Evolutionary conservation across 2,888 invertebrate genomes (phyloP).

Genomic region (Erebia aethiops): DNA sequence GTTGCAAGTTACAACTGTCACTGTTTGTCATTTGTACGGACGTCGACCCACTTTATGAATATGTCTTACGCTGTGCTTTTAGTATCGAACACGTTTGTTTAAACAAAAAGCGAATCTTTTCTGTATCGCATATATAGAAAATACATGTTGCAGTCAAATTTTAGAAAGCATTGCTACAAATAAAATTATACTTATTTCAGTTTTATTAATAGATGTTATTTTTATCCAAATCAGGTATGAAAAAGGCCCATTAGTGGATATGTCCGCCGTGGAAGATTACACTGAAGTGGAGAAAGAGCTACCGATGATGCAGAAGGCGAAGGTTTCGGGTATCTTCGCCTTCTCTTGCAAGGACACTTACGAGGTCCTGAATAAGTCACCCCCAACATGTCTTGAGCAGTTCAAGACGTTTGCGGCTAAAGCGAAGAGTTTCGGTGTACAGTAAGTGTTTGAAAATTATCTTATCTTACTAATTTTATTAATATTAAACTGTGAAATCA

Average conservation of each 20-base stretch:
- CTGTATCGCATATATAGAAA: too few species aligned
- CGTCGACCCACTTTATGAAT: too few species aligned
- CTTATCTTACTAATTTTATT: too few species aligned
- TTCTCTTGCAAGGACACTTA: slow-evolving; percentile 83
- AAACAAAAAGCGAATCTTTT: too few species aligned
- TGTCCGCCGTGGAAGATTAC: slow-evolving; percentile 58
- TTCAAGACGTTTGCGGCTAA: slow-evolving; percentile 62
- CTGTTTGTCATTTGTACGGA: too few species aligned
- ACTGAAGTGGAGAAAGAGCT: slow-evolving; percentile 46
- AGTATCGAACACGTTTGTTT: too few species aligned
- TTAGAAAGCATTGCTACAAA: too few species aligned
- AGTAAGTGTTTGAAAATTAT: slow-evolving; percentile 54
- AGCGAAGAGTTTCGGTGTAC: slow-evolving; percentile 79
- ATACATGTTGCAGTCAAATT: too few species aligned
- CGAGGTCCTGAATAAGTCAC: slow-evolving; percentile 68
- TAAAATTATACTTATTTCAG: neutral
- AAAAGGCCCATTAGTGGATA: slow-evolving; percentile 89
- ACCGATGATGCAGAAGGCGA: slow-evolving; percentile 46
- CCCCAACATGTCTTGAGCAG: slow-evolving; percentile 49
- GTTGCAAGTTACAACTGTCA: too few species aligned
- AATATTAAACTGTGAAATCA: too few species aligned
- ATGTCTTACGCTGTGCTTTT: too few species aligned
- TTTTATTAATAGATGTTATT: neutral
- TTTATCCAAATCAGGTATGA: slow-evolving; percentile 83
- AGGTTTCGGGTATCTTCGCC: slow-evolving; percentile 85